Evolutionary conservation across 1,140 invertebrate genomes (phyloP), one percentile per base, ranked within the genome.

Genomic region (Vanessa tameamea): DNA sequence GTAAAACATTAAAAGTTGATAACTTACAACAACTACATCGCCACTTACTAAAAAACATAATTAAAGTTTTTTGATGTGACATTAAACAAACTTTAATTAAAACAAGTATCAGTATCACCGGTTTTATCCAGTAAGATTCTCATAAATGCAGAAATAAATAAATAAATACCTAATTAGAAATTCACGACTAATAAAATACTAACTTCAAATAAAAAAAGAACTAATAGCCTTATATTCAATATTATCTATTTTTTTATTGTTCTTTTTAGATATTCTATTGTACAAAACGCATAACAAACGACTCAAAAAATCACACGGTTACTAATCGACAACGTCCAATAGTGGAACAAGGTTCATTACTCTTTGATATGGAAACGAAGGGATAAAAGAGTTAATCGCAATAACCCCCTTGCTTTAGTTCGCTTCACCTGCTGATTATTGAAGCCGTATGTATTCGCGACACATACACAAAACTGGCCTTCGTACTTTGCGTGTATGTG

Each of bases 351-450:
- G 89, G 91, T 92, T 92, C 91, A 92, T 91, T 92, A 92, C 89
- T 92, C 91, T 91, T 91, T 91, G 87, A 91, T 91, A 92, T 92
- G 89, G 89, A 92, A 92, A 92, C 89, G 89, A 91, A 91, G 89
- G 89, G 91, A 92, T 91, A 92, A 92, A 92, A 90, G 89, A 91
- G 89, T 91, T 91, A 91, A 92, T 91, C 89, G 89, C 89, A 89
- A 91, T 91, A 91, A 89, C 91, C 91, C 74, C 91, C 89, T 91
- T 89, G 83, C 88, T 89, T 87, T 86, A 89, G 79, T 87, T 90
- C 85, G 87, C 91, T 91, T 90, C 89, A 92, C 91, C 91, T 92
- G 91, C 91, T 91, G 91, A 92, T 90, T 86, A 90, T 90, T 85
- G 89, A 91, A 92, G 91, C 89, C 89, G 86, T 90, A 92, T 89